Evolutionary conservation across 2,888 invertebrate genomes (phyloP).

Genomic region (Andrena bicolor): DNA sequence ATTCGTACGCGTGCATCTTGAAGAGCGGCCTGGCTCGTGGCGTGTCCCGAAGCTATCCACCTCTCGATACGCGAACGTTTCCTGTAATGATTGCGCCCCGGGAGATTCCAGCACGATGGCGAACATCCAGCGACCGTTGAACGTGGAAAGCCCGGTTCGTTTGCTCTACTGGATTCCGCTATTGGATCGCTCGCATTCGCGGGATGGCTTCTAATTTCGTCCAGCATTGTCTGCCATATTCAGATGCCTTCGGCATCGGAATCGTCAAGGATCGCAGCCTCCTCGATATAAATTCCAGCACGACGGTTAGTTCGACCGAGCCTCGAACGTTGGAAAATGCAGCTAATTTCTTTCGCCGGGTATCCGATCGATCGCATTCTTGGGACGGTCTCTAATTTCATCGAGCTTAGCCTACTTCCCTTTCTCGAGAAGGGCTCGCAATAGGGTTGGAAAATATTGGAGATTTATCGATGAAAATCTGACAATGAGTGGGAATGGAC

Average conservation of each 20-base stretch:
- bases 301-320: neutral
- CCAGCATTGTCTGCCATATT: constrained; percentile 5
- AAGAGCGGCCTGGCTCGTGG: constrained; percentile 2
- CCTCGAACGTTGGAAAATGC: constrained; percentile 6
- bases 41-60: constrained; percentile 23
- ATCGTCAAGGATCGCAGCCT: neutral
- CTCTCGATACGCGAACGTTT: constrained; percentile 37
- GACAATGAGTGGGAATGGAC: too few species aligned
- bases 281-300: neutral
- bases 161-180: constrained; percentile 10
- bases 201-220: constrained; percentile 1
- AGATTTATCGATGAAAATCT: too few species aligned
- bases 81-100: constrained; percentile 40
- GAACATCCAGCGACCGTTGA: neutral
- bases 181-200: constrained; percentile 30
- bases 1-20: constrained; percentile 5
- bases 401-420: too few species aligned
- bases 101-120: constrained; percentile 9
- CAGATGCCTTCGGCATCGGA: neutral
- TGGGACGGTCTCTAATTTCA: neutral
- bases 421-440: neutral
- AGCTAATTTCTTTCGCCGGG: constrained; percentile 7
- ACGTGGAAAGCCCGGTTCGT: constrained; percentile 34
- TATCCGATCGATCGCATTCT: too few species aligned
- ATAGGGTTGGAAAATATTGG: too few species aligned